Evolutionary conservation across 2,888 invertebrate species (phyloP).

Genomic region (Neocrepidodera transversa): DNA sequence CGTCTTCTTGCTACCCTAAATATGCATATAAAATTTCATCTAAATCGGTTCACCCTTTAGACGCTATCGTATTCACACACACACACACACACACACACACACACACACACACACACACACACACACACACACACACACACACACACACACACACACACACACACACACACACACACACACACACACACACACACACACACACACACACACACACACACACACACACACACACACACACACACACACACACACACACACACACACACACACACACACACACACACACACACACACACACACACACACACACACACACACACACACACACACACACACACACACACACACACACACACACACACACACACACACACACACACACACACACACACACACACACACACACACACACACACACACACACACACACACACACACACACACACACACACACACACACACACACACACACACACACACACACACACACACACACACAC

Average conservation of each 20-base stretch:
- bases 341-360: neutral
- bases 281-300: neutral
- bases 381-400: neutral
- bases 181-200: no score
- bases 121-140: no score
- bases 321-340: neutral
- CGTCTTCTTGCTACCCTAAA: no score
- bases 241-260: neutral
- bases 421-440: neutral
- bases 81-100: no score
- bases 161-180: no score
- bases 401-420: neutral
- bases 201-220: no score
- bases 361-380: neutral
- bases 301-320: neutral
- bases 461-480: neutral
- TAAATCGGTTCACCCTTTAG: no score
- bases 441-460: neutral
- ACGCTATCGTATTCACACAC: no score
- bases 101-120: no score
- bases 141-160: no score
- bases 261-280: neutral
- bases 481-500: neutral
- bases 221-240: neutral
- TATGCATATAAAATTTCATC: no score